These are phyloP conservation scores for Fukomys damarensis DNA, from an alignment of 2,113 vertebrate genomes.

Conservation along the genomic window DNA sequence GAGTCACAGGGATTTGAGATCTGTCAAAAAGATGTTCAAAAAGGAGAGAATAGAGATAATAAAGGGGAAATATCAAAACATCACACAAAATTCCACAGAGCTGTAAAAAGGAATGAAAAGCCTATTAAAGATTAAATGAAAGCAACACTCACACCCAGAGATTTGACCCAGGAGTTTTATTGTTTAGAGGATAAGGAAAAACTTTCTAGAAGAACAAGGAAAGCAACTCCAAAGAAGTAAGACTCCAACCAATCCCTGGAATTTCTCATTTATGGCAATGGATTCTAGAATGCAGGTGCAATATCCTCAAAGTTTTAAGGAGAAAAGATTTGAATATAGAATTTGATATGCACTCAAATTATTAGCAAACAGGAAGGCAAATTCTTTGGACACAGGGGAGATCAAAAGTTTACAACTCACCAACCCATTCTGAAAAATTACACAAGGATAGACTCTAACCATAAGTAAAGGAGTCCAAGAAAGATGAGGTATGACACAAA, in stretches of 20 bases:
- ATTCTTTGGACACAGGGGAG: neutral
- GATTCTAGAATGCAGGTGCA: neutral
- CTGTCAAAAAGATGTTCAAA: neutral
- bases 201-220: neutral
- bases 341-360: neutral
- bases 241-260: neutral
- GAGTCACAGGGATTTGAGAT: neutral
- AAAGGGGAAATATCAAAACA: neutral
- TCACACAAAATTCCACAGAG: neutral
- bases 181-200: neutral
- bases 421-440: neutral
- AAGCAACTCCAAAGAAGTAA: neutral
- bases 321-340: neutral
- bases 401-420: neutral
- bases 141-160: neutral
- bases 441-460: neutral
- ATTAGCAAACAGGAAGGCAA: neutral
- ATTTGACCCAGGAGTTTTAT: neutral
- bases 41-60: neutral
- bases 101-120: neutral
- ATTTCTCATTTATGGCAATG: neutral
- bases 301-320: neutral
- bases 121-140: neutral
- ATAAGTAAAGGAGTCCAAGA: neutral
- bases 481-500: neutral